Conservation (phyloP, 2,888 invertebrate species). For the Dicyrtomina minuta region DNA sequence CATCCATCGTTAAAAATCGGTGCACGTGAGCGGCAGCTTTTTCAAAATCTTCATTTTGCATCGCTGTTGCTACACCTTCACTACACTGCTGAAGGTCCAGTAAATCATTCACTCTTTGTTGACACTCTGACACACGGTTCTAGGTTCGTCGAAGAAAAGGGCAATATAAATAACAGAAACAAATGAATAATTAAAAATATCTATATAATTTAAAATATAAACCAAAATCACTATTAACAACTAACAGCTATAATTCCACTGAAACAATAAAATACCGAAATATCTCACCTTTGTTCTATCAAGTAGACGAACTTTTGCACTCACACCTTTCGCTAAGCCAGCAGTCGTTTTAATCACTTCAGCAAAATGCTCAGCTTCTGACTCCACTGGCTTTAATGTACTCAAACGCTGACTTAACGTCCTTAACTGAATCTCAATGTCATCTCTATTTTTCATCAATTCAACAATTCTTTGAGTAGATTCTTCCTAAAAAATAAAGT, state of each 20-base stretch:
- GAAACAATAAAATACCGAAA: too few species aligned
- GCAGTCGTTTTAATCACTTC: conserved; percentile 86
- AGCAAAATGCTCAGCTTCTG: conserved; percentile 77
- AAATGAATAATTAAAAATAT: too few species aligned
- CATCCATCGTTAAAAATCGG: conserved; percentile 89
- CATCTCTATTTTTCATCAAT: conserved; percentile 71
- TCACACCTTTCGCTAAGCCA: conserved; percentile 85
- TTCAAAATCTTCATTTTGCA: conserved; percentile 94
- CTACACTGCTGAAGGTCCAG: conserved; percentile 93
- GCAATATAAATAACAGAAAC: not conserved
- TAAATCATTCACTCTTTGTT: conserved; percentile 89
- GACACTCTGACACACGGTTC: conserved; percentile 90
- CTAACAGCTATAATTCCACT: too few species aligned
- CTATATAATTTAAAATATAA: not conserved
- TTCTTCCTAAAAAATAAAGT: conserved; percentile 62
- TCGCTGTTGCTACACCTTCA: conserved; percentile 93
- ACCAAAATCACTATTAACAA: not conserved
- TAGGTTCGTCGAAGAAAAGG: conserved; percentile 57
- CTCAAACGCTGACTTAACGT: conserved; percentile 78
- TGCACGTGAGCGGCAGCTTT: conserved; percentile 94
- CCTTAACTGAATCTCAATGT: conserved; percentile 76
- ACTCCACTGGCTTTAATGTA: conserved; percentile 73
- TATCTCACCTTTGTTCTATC: conserved; percentile 81
- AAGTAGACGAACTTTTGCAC: conserved; percentile 89
- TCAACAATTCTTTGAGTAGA: conserved; percentile 70